These are phyloP conservation scores for Aldrovandia affinis DNA, from an alignment of 2,797 vertebrate genomes.

Conservation along the genomic window DNA sequence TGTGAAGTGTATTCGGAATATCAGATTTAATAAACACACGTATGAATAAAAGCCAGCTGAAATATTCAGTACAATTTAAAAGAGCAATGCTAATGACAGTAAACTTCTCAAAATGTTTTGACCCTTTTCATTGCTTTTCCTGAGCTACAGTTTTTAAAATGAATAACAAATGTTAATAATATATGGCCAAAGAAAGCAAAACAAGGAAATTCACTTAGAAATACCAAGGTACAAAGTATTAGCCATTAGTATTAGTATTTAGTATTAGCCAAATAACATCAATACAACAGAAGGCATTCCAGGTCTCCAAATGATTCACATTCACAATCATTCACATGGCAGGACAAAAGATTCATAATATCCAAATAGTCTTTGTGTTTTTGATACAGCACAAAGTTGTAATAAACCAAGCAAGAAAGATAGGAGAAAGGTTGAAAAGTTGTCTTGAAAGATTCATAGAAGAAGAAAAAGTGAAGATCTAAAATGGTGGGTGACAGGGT, in stretches of 20 bases:
- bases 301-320: slow-evolving; percentile 18
- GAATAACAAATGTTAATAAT: neutral
- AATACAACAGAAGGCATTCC: slow-evolving; percentile 15
- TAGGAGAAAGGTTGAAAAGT: neutral
- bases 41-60: neutral
- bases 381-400: neutral
- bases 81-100: slow-evolving; percentile 16
- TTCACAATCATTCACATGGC: no score
- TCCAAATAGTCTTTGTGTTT: neutral
- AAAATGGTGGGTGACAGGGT: neutral
- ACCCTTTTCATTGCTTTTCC: slow-evolving; percentile 15
- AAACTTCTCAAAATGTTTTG: slow-evolving; percentile 2
- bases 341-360: neutral
- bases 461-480: neutral
- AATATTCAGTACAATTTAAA: neutral
- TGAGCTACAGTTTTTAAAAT: neutral
- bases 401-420: neutral
- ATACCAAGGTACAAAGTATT: slow-evolving; percentile 18
- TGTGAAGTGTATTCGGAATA: neutral
- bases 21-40: slow-evolving; percentile 12
- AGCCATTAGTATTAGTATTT: no score
- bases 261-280: slow-evolving; percentile 19
- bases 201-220: slow-evolving; percentile 11
- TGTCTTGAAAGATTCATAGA: neutral
- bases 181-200: neutral